phyloP scores from a whole-genome alignment of 2,797 vertebrate species.

The Urophycis tenuis region DNA sequence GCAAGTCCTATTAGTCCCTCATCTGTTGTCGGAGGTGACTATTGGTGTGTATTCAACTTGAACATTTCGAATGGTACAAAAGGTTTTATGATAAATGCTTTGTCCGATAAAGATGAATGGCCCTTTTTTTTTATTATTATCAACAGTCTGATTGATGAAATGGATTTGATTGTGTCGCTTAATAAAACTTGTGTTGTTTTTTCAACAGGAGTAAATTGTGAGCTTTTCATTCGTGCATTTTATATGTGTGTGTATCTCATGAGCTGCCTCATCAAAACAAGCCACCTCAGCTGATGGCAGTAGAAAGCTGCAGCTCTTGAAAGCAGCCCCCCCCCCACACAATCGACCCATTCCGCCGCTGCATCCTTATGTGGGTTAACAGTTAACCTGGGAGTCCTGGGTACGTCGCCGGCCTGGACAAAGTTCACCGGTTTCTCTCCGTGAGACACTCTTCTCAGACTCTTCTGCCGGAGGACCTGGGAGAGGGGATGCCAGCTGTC shows the following conservation, averaged over 20 bases:
- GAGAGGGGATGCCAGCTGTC: slow-evolving; percentile 26
- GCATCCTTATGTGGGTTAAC: slow-evolving; percentile 62
- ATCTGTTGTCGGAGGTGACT: slow-evolving; percentile 18
- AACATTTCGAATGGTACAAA: slow-evolving; percentile 26
- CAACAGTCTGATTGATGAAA: slow-evolving; percentile 54
- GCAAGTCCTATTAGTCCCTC: slow-evolving; percentile 25
- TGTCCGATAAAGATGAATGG: slow-evolving; percentile 31
- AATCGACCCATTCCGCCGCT: slow-evolving; percentile 26
- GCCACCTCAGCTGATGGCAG: neutral
- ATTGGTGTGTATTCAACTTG: slow-evolving; percentile 32
- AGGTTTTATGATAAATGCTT: slow-evolving; percentile 35
- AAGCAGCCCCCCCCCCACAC: neutral
- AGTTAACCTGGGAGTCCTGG: slow-evolving; percentile 61
- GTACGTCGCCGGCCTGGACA: slow-evolving; percentile 48
- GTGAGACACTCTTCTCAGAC: slow-evolving; percentile 12
- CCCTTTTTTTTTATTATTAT: slow-evolving; percentile 29
- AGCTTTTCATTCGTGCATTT: neutral
- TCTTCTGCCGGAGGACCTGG: slow-evolving; percentile 9
- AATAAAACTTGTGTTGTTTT: slow-evolving; percentile 69
- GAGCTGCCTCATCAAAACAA: too few relatives aligned
- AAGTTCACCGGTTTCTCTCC: slow-evolving; percentile 62
- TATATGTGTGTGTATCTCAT: neutral
- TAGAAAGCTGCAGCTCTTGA: slow-evolving; percentile 2
- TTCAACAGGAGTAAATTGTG: slow-evolving; percentile 5
- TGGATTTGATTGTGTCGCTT: slow-evolving; percentile 61